These are phyloP conservation scores for Odontomachus brunneus DNA, from an alignment of 1,140 invertebrate species.

Conservation along the genomic window DNA sequence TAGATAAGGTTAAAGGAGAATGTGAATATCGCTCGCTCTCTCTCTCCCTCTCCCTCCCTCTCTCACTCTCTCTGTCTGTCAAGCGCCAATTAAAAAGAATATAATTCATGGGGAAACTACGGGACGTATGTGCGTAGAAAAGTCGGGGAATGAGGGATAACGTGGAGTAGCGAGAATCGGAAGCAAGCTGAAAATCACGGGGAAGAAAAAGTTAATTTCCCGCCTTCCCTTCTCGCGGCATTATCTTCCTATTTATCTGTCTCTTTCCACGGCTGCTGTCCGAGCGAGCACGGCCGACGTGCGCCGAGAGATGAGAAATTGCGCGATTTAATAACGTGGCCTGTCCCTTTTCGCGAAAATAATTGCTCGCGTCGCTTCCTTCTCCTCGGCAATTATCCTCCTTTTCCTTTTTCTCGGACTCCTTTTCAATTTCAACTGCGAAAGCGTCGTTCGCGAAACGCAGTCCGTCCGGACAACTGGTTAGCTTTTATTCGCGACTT, in stretches of 20 bases:
- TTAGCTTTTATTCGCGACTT: constrained; percentile 58
- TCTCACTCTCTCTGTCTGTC: neutral
- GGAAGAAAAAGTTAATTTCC: constrained; percentile 62
- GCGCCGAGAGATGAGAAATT: constrained; percentile 60
- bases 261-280: constrained; percentile 35
- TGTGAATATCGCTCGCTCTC: neutral
- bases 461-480: neutral
- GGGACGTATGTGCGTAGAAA: neutral
- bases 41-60: too few relatives aligned
- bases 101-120: constrained; percentile 39
- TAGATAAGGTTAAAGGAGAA: neutral
- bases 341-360: constrained; percentile 63
- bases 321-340: constrained; percentile 67
- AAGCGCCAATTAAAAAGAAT: constrained; percentile 45
- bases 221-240: constrained; percentile 41
- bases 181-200: constrained; percentile 36
- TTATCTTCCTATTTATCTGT: constrained; percentile 67
- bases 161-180: neutral
- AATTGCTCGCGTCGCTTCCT: constrained; percentile 58
- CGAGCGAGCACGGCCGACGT: constrained; percentile 1
- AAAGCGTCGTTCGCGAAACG: neutral
- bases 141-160: constrained; percentile 1
- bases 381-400: constrained; percentile 54
- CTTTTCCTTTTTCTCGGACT: neutral
- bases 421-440: constrained; percentile 41